Evolutionary conservation across 2,797 vertebrate species (phyloP).

Genomic region (Thaleichthys pacificus): DNA sequence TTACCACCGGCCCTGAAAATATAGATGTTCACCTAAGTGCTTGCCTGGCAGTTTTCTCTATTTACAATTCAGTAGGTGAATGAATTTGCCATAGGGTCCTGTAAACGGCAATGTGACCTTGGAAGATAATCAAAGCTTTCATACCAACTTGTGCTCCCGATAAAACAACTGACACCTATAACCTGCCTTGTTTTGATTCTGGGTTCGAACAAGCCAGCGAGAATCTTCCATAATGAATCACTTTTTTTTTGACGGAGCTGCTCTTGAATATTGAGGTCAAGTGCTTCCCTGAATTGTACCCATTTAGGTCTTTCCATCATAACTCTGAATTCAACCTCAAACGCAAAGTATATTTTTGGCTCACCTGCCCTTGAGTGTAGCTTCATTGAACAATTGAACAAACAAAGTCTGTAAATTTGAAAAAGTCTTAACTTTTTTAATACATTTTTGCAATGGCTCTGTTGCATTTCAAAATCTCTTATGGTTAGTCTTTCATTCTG

Average conservation of each 20-base stretch:
- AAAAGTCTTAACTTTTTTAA: background rate
- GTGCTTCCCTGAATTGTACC: background rate
- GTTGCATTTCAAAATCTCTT: too few species aligned
- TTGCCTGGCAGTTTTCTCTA: conserved; percentile 28
- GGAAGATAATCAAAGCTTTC: conserved; percentile 40
- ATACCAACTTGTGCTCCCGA: conserved; percentile 34
- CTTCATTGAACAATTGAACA: background rate
- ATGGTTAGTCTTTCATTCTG: too few species aligned
- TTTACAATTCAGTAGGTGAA: conserved; percentile 39
- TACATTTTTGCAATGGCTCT: too few species aligned
- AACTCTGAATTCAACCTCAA: background rate
- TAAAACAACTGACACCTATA: conserved; percentile 14
- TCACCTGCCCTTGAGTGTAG: background rate
- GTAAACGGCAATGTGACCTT: conserved; percentile 42
- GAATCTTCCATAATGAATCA: background rate
- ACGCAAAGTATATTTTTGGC: background rate
- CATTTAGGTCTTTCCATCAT: background rate
- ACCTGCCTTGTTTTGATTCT: conserved; percentile 13
- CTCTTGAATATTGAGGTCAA: background rate
- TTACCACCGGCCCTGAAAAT: conserved; percentile 45
- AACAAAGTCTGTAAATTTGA: background rate
- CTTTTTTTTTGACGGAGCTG: background rate
- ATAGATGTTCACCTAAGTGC: conserved; percentile 63
- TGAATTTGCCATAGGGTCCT: conserved; percentile 36
- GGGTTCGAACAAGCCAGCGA: background rate